phyloP scores from a whole-genome alignment of 1,140 invertebrate genomes.

The Tetragonula clypearis region DNA sequence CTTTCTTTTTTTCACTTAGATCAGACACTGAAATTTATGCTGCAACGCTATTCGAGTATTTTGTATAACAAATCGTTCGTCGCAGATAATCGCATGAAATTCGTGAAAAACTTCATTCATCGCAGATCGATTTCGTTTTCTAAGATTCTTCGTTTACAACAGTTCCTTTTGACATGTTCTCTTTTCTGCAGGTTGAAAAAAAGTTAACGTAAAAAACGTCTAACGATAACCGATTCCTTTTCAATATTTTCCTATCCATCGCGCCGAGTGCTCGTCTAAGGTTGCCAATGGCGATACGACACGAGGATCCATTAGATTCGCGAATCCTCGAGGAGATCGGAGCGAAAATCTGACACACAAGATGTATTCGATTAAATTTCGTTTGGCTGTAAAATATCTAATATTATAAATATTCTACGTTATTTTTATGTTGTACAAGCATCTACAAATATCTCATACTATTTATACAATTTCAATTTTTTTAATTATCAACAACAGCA shows the following conservation, averaged over 20 bases:
- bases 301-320: not conserved
- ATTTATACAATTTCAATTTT: not conserved
- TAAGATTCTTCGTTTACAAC: not conserved
- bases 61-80: not conserved
- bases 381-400: not conserved
- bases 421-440: no score
- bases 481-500: not conserved
- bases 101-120: not conserved
- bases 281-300: not conserved
- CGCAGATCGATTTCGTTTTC: not conserved
- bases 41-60: not conserved
- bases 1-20: no score
- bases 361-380: not conserved
- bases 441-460: not conserved
- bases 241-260: not conserved
- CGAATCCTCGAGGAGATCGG: not conserved
- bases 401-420: not conserved
- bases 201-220: not conserved
- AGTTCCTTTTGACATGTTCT: not conserved
- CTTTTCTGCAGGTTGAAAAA: not conserved
- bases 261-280: not conserved
- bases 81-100: not conserved
- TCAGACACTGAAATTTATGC: no score
- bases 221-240: conserved; percentile 21
- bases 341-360: not conserved